A percentile compares a stretch with the other conserved stretches of the same genome.
Evolutionary conservation across 2,888 invertebrate genomes (phyloP).

Genomic region (Scaptomyza flava): DNA sequence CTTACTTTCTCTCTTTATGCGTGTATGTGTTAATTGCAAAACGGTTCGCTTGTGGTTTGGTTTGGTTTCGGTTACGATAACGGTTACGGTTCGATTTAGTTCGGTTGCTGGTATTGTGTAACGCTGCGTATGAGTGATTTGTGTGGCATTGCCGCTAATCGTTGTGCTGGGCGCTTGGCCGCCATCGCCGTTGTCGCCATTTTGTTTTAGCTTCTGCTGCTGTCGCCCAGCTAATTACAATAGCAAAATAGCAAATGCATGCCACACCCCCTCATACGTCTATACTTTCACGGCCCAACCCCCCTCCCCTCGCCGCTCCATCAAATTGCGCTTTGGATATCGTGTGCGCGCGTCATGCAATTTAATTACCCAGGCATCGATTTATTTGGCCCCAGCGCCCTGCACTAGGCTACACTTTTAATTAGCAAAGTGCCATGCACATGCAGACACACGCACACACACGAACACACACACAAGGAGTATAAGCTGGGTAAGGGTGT

Average conservation of each 20-base stretch:
- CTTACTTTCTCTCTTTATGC: not conserved
- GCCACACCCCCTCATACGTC: constrained; percentile 1
- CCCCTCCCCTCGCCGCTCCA: no score
- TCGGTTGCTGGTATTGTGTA: not conserved
- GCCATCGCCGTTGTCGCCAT: constrained; percentile 46
- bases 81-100: not conserved
- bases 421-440: constrained; percentile 78
- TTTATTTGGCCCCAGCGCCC: constrained; percentile 68
- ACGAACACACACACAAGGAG: not conserved
- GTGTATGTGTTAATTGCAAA: not conserved
- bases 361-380: constrained; percentile 79
- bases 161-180: constrained; percentile 21
- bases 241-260: constrained; percentile 59
- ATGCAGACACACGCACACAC: constrained; percentile 51
- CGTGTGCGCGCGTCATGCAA: constrained; percentile 68
- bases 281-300: not conserved
- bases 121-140: constrained; percentile 66
- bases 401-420: constrained; percentile 71
- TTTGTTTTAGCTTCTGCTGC: constrained; percentile 62
- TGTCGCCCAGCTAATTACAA: constrained; percentile 62
- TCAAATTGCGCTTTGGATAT: constrained; percentile 20
- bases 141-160: constrained; percentile 30
- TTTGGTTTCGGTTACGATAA: not conserved
- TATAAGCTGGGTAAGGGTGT: not conserved
- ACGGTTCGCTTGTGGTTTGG: not conserved